A percentile compares a stretch with the other conserved stretches of the same genome.
Conservation (phyloP, 92 coral and sea anemone genomes). For the Epizoanthus fatuus region DNA sequence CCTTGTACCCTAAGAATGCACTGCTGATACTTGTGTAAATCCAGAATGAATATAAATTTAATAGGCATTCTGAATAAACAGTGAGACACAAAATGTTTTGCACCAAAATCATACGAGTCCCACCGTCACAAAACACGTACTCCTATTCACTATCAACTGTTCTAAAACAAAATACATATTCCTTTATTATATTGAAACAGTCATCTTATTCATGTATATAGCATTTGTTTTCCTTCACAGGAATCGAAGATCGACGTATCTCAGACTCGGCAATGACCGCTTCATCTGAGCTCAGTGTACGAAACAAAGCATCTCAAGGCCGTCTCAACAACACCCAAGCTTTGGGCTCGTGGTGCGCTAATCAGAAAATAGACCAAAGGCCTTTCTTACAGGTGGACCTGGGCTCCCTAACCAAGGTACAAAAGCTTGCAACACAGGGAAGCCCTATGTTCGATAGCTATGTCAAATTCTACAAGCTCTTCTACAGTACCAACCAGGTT, state of each 20-base stretch:
- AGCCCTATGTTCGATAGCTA: constrained; percentile 72
- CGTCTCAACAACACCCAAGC: constrained; percentile 67
- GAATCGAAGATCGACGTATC: constrained; percentile 13
- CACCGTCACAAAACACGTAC: no score
- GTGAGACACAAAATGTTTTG: no score
- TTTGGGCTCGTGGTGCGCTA: constrained; percentile 77
- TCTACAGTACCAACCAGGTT: constrained; percentile 80
- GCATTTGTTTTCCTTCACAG: not conserved
- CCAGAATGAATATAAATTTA: no score
- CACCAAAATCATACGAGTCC: no score
- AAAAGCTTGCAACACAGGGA: constrained; percentile 82
- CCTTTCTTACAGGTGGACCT: constrained; percentile 80
- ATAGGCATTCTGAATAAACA: no score
- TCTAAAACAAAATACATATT: no score
- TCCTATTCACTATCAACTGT: no score
- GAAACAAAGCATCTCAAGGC: constrained; percentile 69
- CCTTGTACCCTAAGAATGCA: no score
- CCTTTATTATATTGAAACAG: no score
- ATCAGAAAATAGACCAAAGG: constrained; percentile 35
- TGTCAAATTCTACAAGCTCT: constrained; percentile 65
- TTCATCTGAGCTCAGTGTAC: constrained; percentile 65
- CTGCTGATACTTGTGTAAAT: no score
- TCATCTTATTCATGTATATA: no score
- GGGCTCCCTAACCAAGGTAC: constrained; percentile 57
- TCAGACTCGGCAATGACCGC: constrained; percentile 65